Evolutionary conservation across 2,113 vertebrate species (phyloP), one percentile per base, ranked within the genome.

Genomic region (Bubo bubo): DNA sequence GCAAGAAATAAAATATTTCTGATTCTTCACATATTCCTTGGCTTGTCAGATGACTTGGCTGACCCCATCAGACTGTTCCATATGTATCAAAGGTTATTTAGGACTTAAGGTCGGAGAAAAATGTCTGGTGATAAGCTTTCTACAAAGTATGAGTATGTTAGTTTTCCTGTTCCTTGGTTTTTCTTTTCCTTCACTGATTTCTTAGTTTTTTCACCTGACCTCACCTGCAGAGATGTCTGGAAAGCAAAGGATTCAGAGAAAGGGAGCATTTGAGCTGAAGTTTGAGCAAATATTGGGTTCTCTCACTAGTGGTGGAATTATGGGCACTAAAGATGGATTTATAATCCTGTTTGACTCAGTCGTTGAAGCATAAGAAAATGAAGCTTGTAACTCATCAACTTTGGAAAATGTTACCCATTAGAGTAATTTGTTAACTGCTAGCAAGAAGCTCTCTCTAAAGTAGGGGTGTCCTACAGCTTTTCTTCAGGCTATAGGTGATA

Each of bases 71-170:
- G 21, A 6, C 13, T 24, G 20, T 71, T 71, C 19, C 62, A 27
- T 0, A 0, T 27, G 23, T 74, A 35, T 81, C 9, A 6, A 21
- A 16, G 18, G 12, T 50, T 66, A 16, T 62, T 66, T 19, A 3
- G 14, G 6, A 28, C 0, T 49, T 52, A 14, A 50, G 39, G 32
- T 28, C 10, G 14, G 50, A 17, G 55, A 16, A 70, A 37, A 56
- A 58, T 6, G 1, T 2, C 60, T 41, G 37, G 27, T 0, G 1
- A 58, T 9, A 60, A 71, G 28, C 47, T 71, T 35, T 58, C 41
- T 3, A 1, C 0, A 4, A 30, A 15, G 34, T 16, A 8, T 4
- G 15, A 37, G 18, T 12, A 9, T 2, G 7, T 52, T 22, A 8
- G 35, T 35, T 74, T 79, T 71, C 35, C 23, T 2, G 0, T 14